Evolutionary conservation across 2,113 vertebrate species (phyloP), one percentile per base, ranked within the genome.

Genomic region (Phodopus roborovskii): DNA sequence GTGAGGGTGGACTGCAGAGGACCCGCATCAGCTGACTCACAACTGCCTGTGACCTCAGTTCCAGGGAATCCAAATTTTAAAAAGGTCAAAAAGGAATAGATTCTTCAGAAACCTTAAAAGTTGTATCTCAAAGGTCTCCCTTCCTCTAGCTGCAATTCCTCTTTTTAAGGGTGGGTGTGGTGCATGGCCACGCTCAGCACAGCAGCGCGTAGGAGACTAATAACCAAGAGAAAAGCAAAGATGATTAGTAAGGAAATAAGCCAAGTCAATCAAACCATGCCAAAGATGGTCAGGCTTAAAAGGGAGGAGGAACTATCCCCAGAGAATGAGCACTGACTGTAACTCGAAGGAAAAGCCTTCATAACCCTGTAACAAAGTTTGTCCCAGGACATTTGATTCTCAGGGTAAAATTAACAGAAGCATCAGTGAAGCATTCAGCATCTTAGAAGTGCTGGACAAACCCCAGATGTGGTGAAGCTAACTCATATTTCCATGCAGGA

Each of bases 231-330:
- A 84, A 26, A 68, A 93, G 70, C 83, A 79, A 64, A 45, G 45
- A 64, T 78, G 70, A 78, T 83, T 77, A 91, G 50, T 50, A 33
- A 75, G 28, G 45, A 74, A 79, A 88, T 7, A 75, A 56, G 39
- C 70, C 58, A 42, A 66, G 88, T 89, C 85, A 93, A 89, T 42
- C 83, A 94, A 89, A 81, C 15, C 28, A 48, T 64, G 64, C 7
- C 78, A 39, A 87, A 94, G 92, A 91, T 70, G n/a, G 16, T 20
- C 62, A 24, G 12, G 73, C 71, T 78, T 22, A 39, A 83, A 39
- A 83, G 45, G 36, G 12, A 78, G 33, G 30, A 45, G 33, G 26
- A 50, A 73, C 58, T 71, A 45, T 77, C 42, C 15, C 10, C 3
- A 39, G 15, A 88, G 16, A 88, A 83, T 12, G 19, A 77, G 84